phyloP scores from a whole-genome alignment of 1,140 invertebrate species.

The Metaphire vulgaris region DNA sequence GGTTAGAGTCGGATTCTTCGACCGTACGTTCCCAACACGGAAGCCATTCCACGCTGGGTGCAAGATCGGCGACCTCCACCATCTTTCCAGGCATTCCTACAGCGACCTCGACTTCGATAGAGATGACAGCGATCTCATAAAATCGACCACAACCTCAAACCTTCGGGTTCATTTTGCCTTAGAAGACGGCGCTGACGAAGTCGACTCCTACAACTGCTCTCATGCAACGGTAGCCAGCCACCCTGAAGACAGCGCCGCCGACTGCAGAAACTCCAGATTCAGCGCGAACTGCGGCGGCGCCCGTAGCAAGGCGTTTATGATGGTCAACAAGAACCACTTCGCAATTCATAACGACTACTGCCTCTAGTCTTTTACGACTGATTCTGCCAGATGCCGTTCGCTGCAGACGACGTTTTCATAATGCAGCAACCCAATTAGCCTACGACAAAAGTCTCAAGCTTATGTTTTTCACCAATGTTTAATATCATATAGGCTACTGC shows the following conservation, averaged over 20 bases:
- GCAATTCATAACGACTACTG: neutral
- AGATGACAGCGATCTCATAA: neutral
- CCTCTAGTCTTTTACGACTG: neutral
- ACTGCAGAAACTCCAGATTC: neutral
- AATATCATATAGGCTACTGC: too few species aligned
- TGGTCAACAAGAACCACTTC: neutral
- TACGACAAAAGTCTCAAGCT: too few species aligned
- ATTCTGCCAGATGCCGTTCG: too few species aligned
- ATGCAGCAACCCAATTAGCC: too few species aligned
- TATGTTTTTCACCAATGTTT: too few species aligned
- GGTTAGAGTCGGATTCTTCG: neutral
- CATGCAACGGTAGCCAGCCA: neutral
- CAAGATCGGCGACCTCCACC: neutral
- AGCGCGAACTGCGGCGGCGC: neutral
- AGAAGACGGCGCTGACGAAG: neutral
- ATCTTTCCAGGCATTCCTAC: neutral
- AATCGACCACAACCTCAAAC: neutral
- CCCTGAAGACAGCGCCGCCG: neutral
- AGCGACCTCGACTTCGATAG: neutral
- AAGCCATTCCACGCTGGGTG: neutral
- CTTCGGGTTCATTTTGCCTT: neutral
- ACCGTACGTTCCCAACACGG: neutral
- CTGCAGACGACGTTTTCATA: too few species aligned
- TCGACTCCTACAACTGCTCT: neutral
- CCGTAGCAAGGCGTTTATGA: neutral